These are phyloP conservation scores for Tineola bisselliella DNA, from an alignment of 2,888 invertebrate genomes.

Conservation along the genomic window DNA sequence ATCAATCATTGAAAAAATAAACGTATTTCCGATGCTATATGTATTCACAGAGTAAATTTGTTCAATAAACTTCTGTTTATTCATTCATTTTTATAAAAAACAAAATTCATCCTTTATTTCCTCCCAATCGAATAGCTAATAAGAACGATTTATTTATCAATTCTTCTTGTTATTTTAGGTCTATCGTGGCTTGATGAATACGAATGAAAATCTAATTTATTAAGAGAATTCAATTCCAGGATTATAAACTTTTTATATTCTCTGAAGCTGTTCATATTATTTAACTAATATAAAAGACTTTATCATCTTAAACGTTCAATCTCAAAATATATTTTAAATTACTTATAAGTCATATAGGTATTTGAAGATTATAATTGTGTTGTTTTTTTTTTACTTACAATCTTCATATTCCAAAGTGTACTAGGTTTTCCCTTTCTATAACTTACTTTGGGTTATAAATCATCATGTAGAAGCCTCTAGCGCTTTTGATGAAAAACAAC, in stretches of 20 bases:
- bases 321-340: slow-evolving; percentile 14
- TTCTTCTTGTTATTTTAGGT: slow-evolving; percentile 31
- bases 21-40: background rate
- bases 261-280: too few species aligned
- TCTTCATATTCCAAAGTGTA: background rate
- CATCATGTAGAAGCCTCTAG: slow-evolving; percentile 25
- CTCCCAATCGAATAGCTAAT: too few species aligned
- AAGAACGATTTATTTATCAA: too few species aligned
- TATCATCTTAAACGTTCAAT: too few species aligned
- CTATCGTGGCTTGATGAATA: slow-evolving; percentile 35
- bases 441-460: slow-evolving; percentile 31
- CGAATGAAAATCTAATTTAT: slow-evolving; percentile 31
- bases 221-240: slow-evolving; percentile 27
- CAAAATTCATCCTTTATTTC: too few species aligned
- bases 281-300: too few species aligned
- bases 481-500: slow-evolving; percentile 40
- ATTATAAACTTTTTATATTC: slow-evolving; percentile 39
- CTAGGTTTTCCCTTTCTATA: slow-evolving; percentile 20
- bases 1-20: background rate
- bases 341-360: slow-evolving; percentile 20
- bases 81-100: background rate
- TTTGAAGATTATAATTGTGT: slow-evolving; percentile 20
- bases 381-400: too few species aligned
- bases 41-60: background rate
- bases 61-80: background rate